Conservation (phyloP, 2,113 vertebrate species). For the Podarcis cretensis region DNA sequence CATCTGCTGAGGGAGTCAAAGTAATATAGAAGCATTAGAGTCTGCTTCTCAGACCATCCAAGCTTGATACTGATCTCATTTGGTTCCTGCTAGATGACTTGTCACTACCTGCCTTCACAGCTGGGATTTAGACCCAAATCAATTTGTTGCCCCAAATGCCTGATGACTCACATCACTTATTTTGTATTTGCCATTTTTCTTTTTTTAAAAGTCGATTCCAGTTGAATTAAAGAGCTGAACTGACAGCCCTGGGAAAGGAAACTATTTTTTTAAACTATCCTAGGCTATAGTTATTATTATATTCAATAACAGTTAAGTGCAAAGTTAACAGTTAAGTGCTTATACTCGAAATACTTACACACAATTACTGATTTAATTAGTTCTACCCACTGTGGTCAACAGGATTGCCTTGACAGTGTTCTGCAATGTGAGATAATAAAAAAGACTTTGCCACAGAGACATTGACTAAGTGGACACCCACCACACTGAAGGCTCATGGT, state of each 20-base stretch:
- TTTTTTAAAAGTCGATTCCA: not conserved
- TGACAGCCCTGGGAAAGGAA: conserved; percentile 21
- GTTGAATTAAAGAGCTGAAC: not conserved
- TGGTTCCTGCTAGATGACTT: conserved; percentile 1
- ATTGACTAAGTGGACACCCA: not conserved
- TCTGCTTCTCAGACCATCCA: not conserved
- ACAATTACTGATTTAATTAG: not conserved
- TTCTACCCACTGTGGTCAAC: not conserved
- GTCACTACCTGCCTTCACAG: not conserved
- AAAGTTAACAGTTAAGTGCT: too few species aligned
- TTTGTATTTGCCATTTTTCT: conserved; percentile 4
- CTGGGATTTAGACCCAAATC: not conserved
- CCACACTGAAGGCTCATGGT: not conserved
- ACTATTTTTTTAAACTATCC: not conserved
- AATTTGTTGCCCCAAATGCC: conserved; percentile 12
- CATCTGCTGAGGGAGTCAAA: not conserved
- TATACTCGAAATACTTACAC: not conserved
- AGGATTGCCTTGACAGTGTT: not conserved
- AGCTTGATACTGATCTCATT: not conserved
- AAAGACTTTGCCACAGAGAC: not conserved
- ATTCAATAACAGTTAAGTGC: not conserved
- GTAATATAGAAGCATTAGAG: not conserved
- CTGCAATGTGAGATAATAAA: not conserved
- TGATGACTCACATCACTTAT: not conserved
- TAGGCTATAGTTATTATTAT: not conserved